A percentile compares a stretch with the other conserved stretches of the same genome.
These are phyloP conservation scores for Vidua macroura DNA, from an alignment of 2,113 vertebrate species.

Conservation along the genomic window DNA sequence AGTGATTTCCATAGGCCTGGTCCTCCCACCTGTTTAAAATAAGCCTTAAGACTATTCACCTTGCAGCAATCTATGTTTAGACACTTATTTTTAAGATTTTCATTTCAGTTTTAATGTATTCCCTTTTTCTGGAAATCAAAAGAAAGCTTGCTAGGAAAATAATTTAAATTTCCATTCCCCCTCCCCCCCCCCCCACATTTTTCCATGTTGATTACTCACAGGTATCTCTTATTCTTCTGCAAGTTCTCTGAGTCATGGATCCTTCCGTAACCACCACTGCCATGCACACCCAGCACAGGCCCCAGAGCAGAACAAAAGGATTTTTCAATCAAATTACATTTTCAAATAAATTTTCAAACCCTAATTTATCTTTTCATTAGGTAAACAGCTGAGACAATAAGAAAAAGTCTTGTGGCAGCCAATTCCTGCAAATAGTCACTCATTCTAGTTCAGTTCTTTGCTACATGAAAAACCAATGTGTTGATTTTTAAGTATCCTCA, in stretches of 20 bases:
- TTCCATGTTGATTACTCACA: not conserved
- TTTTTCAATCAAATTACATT: not conserved
- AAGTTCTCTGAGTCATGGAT: not conserved
- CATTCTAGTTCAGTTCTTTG: not conserved
- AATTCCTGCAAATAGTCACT: not conserved
- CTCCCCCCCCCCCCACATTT: not conserved
- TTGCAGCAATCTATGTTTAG: not conserved
- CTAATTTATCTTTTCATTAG: not conserved
- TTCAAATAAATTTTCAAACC: not conserved
- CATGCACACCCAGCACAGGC: not conserved
- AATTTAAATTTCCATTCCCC: not conserved
- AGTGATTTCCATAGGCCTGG: not conserved
- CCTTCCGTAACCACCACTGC: not conserved
- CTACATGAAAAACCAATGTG: not conserved
- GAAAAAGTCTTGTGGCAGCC: not conserved
- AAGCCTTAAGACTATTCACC: not conserved
- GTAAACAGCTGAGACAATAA: not conserved
- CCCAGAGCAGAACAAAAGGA: not conserved
- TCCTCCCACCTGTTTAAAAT: not conserved
- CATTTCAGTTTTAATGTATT: not conserved
- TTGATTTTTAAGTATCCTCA: not conserved
- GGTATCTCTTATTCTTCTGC: not conserved
- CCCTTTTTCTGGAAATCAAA: not conserved
- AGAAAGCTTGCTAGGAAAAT: not conserved
- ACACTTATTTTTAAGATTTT: constrained; percentile 15